Conservation (phyloP, 1,140 invertebrate species). For the Calephelis nemesis region DNA sequence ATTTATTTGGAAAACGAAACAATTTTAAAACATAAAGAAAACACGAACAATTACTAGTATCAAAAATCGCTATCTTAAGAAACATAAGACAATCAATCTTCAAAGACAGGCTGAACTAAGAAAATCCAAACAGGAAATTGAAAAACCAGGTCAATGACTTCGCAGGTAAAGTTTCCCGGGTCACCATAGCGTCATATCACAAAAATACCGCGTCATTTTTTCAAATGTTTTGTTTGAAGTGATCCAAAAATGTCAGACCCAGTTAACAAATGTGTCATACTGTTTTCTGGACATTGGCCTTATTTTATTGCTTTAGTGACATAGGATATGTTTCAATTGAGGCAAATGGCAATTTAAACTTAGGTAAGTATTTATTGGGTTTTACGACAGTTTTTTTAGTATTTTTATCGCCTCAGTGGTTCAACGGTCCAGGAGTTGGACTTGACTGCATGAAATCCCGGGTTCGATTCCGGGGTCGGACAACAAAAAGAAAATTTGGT, state of each 20-base stretch:
- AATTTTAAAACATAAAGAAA: too few relatives aligned
- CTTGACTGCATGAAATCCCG: too few relatives aligned
- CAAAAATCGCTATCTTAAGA: background rate
- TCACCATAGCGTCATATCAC: background rate
- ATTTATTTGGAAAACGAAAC: too few relatives aligned
- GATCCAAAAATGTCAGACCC: constrained; percentile 9
- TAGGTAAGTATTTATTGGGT: too few relatives aligned
- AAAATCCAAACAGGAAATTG: background rate
- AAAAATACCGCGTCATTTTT: background rate
- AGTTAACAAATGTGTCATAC: constrained; percentile 1
- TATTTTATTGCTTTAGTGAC: constrained; percentile 1
- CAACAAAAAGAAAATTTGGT: too few relatives aligned
- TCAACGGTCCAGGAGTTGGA: too few relatives aligned
- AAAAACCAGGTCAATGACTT: constrained; percentile 2
- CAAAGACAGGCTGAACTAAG: background rate
- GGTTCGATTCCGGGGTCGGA: too few relatives aligned
- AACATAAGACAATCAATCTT: background rate
- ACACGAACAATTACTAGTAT: background rate
- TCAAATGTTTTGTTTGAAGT: constrained; percentile 8
- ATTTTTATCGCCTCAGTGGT: too few relatives aligned
- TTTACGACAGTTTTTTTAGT: too few relatives aligned
- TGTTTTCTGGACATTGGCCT: constrained; percentile 1
- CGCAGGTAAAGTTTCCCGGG: background rate
- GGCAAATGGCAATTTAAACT: too few relatives aligned
- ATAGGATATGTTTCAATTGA: background rate